These are phyloP conservation scores for Sebastes hopkinsi DNA, from an alignment of 2,797 vertebrate species.

Conservation along the genomic window DNA sequence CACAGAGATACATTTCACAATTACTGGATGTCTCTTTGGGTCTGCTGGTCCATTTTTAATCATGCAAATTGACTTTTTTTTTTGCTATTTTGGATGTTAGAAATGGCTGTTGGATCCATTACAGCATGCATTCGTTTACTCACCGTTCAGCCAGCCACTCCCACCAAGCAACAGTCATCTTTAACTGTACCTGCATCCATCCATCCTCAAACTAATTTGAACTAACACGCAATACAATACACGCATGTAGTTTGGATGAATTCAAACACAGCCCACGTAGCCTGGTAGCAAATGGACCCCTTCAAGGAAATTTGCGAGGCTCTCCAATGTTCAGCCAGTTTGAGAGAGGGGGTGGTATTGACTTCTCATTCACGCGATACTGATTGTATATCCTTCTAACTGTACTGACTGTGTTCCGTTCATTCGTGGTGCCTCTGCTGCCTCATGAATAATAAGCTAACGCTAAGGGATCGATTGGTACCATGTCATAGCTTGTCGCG, in stretches of 20 bases:
- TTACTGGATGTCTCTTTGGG: neutral
- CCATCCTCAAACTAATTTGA: neutral
- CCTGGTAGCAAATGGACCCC: no score
- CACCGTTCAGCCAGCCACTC: neutral
- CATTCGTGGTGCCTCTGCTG: no score
- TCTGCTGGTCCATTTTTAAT: slow-evolving; percentile 10
- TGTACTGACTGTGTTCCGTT: no score
- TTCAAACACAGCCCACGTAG: neutral
- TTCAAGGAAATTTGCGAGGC: neutral
- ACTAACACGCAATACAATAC: neutral
- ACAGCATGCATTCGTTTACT: neutral
- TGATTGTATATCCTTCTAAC: neutral
- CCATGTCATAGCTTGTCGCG: no score
- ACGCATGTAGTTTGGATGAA: neutral
- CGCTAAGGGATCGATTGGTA: rapidly evolving
- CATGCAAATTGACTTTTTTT: neutral
- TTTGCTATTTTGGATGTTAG: slow-evolving; percentile 4
- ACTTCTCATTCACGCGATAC: neutral
- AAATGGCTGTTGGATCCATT: neutral
- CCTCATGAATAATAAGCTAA: neutral
- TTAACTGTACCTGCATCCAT: neutral
- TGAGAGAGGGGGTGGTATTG: no score
- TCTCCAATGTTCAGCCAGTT: neutral
- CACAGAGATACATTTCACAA: neutral
- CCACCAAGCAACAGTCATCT: neutral